Conservation (phyloP, 2,797 vertebrate species). For the Alouatta caraya region DNA sequence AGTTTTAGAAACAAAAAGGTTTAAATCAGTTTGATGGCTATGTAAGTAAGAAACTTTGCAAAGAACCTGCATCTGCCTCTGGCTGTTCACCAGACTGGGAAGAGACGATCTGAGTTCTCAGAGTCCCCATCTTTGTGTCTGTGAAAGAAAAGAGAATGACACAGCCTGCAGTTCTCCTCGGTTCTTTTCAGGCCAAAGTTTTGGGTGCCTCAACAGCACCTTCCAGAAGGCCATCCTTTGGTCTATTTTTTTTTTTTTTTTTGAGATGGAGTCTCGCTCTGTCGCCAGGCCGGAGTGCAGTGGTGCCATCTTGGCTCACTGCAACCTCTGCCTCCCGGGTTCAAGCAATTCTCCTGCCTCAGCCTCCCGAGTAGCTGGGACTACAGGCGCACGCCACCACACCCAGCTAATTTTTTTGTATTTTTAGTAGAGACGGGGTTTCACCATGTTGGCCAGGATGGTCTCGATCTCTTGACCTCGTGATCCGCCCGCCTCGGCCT, state of each 20-base stretch:
- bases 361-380: too few species aligned
- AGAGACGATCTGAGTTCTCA: background rate
- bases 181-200: background rate
- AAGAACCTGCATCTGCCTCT: background rate
- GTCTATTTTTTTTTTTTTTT: background rate
- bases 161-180: background rate
- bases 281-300: too few species aligned
- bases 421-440: too few species aligned
- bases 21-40: background rate
- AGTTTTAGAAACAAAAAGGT: background rate
- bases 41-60: background rate
- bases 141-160: background rate
- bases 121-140: background rate
- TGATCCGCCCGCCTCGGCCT: too few species aligned
- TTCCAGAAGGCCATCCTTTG: background rate
- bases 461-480: too few species aligned
- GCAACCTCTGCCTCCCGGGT: too few species aligned
- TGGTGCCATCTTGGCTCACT: too few species aligned
- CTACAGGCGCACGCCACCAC: too few species aligned
- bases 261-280: too few species aligned
- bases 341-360: too few species aligned
- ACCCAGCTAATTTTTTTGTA: too few species aligned
- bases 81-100: background rate
- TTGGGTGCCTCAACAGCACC: fast-evolving
- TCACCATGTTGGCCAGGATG: too few species aligned